Evolutionary conservation across 2,797 vertebrate genomes (phyloP).

Genomic region (Mycteria americana): DNA sequence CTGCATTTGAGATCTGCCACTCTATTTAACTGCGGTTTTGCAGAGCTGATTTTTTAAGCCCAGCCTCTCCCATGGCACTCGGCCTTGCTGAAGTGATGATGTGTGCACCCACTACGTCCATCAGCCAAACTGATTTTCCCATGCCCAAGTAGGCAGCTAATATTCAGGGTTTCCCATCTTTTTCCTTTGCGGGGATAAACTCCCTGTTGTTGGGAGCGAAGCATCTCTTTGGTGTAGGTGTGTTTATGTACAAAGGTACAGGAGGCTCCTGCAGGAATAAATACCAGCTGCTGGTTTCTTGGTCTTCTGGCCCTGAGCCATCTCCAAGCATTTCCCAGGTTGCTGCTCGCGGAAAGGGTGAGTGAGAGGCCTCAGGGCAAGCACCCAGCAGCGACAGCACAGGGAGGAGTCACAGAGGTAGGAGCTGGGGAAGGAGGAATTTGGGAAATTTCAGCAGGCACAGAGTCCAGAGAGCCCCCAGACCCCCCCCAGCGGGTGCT

Average conservation of each 20-base stretch:
- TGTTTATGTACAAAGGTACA: neutral
- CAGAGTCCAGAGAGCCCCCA: neutral
- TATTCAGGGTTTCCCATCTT: neutral
- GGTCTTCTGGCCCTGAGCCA: neutral
- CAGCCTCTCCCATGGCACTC: neutral
- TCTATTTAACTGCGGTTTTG: accelerated
- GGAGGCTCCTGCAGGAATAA: neutral
- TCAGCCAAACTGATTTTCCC: neutral
- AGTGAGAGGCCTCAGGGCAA: neutral
- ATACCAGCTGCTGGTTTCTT: accelerated
- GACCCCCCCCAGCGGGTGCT: neutral
- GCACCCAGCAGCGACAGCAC: neutral
- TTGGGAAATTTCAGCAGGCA: neutral
- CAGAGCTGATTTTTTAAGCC: neutral
- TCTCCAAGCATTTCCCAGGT: neutral
- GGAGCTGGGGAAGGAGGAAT: neutral
- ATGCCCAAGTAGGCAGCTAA: neutral
- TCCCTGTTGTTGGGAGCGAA: accelerated
- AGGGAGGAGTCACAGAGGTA: neutral
- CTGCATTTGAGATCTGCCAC: neutral
- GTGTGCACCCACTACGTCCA: neutral
- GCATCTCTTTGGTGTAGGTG: neutral
- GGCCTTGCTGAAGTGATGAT: neutral
- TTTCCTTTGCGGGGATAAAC: neutral
- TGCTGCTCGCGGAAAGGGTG: neutral